phyloP scores from a whole-genome alignment of 2,113 vertebrate species.

The Gymnocephalus cernua region DNA sequence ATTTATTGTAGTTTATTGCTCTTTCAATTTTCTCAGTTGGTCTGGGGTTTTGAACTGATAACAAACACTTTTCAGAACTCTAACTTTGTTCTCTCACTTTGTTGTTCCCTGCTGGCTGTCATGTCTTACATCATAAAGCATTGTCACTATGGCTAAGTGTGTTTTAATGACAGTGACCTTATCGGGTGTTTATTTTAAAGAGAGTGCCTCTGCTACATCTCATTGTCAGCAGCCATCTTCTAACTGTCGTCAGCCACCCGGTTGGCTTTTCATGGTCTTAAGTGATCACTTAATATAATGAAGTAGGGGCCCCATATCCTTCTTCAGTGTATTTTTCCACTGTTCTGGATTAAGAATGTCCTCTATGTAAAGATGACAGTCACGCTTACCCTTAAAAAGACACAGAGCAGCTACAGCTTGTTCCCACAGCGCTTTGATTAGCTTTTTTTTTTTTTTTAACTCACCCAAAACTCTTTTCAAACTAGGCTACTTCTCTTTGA shows the following conservation, averaged over 20 bases:
- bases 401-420: constrained; percentile 8
- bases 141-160: constrained; percentile 52
- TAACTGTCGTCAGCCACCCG: constrained; percentile 42
- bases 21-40: background rate
- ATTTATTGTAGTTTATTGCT: background rate
- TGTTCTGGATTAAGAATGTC: constrained; percentile 40
- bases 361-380: constrained; percentile 30
- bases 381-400: constrained; percentile 15
- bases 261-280: constrained; percentile 31
- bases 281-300: constrained; percentile 45
- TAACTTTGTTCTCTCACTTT: constrained; percentile 1
- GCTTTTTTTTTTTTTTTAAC: background rate
- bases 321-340: constrained; percentile 51
- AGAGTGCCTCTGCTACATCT: constrained; percentile 38
- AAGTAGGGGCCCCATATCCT: background rate
- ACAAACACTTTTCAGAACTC: background rate
- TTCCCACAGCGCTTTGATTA: background rate
- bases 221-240: constrained; percentile 43
- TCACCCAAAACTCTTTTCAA: background rate
- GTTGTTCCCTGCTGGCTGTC: constrained; percentile 24
- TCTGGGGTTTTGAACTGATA: background rate
- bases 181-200: constrained; percentile 58
- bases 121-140: background rate
- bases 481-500: background rate
- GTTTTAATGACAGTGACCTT: constrained; percentile 62